phyloP scores from a whole-genome alignment of 2,888 invertebrate genomes.

The Acrobasis consociella region DNA sequence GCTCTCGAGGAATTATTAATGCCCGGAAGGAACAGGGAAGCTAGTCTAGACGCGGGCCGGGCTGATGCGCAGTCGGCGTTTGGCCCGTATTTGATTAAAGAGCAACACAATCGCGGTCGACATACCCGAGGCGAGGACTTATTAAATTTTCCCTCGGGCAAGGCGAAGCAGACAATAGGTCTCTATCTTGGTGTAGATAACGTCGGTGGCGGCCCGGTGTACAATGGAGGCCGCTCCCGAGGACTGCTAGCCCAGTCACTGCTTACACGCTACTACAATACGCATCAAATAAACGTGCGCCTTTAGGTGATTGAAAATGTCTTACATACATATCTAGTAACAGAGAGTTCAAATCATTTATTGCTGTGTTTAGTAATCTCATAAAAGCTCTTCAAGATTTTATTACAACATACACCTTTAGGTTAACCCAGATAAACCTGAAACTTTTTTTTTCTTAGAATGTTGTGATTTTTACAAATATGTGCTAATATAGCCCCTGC shows the following conservation, averaged over 20 bases:
- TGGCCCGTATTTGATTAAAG: slow-evolving; percentile 65
- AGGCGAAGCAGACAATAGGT: slow-evolving; percentile 62
- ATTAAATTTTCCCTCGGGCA: slow-evolving; percentile 70
- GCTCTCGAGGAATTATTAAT: slow-evolving; percentile 63
- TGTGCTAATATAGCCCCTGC: no score
- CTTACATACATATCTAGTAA: not conserved
- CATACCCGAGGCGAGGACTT: slow-evolving; percentile 61
- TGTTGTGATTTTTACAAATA: no score
- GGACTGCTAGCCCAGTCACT: slow-evolving; percentile 46
- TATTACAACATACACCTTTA: not conserved
- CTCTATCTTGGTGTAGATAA: slow-evolving; percentile 73
- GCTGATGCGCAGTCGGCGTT: slow-evolving; percentile 46
- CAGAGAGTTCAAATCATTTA: not conserved
- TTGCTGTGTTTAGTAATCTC: not conserved
- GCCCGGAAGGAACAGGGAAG: slow-evolving; percentile 37
- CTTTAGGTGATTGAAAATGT: slow-evolving; percentile 44
- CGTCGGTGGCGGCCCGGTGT: slow-evolving; percentile 58
- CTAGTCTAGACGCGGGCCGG: slow-evolving; percentile 35
- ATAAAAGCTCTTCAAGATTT: no score
- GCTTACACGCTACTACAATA: slow-evolving; percentile 52
- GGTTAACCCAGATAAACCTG: no score
- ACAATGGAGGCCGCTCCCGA: slow-evolving; percentile 57
- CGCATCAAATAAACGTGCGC: slow-evolving; percentile 48
- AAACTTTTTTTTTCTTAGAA: no score
- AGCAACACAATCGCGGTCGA: slow-evolving; percentile 64